phyloP scores from a whole-genome alignment of 2,113 vertebrate species.

The Enhydra lutris region DNA sequence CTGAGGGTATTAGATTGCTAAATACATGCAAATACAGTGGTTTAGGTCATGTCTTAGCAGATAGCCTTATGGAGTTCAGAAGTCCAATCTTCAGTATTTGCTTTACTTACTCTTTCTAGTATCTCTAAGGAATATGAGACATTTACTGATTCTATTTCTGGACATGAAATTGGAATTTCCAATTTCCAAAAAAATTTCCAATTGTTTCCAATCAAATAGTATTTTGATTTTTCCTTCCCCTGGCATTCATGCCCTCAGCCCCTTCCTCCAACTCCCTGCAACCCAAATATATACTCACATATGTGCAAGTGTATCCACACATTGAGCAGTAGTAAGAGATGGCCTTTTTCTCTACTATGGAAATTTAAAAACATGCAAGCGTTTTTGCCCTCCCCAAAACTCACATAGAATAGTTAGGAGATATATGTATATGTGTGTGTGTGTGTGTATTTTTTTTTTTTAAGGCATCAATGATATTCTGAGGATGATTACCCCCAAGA shows the following conservation, averaged over 20 bases:
- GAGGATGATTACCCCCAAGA: not conserved
- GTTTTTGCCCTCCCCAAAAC: not conserved
- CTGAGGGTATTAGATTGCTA: not conserved
- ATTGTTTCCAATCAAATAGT: not conserved
- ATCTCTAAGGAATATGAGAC: not conserved
- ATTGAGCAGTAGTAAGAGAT: not conserved
- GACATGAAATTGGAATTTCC: not conserved
- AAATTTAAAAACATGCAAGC: not conserved
- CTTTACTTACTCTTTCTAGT: not conserved
- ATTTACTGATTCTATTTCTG: conserved; percentile 19
- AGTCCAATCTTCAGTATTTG: not conserved
- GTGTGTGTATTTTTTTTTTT: not conserved
- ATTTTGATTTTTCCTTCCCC: not conserved
- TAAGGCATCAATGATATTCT: not conserved
- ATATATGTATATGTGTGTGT: no score
- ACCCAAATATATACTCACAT: not conserved
- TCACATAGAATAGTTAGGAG: not conserved
- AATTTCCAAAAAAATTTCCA: not conserved
- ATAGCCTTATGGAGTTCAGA: not conserved
- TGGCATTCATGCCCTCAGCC: not conserved
- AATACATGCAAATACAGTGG: not conserved
- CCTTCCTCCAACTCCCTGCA: not conserved
- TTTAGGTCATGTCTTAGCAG: not conserved
- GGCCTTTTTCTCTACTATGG: not conserved
- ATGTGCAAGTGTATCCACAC: not conserved